phyloP scores from a whole-genome alignment of 2,888 invertebrate genomes.

The Bhutanitis thaidina region DNA sequence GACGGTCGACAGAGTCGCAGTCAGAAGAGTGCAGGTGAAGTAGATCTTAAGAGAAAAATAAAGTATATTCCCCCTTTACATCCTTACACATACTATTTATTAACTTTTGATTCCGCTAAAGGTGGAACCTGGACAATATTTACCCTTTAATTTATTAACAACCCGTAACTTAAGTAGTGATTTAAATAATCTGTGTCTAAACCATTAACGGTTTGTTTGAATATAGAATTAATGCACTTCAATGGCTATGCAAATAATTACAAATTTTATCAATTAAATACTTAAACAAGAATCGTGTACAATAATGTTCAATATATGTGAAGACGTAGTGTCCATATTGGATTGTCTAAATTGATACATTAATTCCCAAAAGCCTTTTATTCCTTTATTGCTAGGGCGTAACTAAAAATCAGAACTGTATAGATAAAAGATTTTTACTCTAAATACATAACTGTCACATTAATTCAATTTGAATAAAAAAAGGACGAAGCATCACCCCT shows the following conservation, averaged over 20 bases:
- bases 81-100: no score
- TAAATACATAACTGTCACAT: constrained; percentile 58
- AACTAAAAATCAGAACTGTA: constrained; percentile 40
- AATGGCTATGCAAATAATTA: constrained; percentile 24
- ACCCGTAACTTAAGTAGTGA: no score
- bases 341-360: constrained; percentile 20
- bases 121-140: no score
- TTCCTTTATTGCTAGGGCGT: constrained; percentile 55
- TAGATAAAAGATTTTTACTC: constrained; percentile 38
- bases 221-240: constrained; percentile 6
- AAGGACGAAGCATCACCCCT: constrained; percentile 58
- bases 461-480: constrained; percentile 43
- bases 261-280: constrained; percentile 23
- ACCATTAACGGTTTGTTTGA: constrained; percentile 23
- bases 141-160: no score
- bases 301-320: not conserved
- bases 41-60: no score
- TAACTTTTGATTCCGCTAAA: no score
- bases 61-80: no score
- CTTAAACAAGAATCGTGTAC: not conserved
- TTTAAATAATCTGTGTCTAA: not conserved
- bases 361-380: constrained; percentile 32
- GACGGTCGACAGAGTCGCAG: no score
- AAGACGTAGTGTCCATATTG: not conserved
- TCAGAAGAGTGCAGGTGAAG: no score